Percentiles rank a stretch among this genome's conserved stretches.
phyloP scores from a whole-genome alignment of 2,888 invertebrate genomes.

The Gibbula magus region DNA sequence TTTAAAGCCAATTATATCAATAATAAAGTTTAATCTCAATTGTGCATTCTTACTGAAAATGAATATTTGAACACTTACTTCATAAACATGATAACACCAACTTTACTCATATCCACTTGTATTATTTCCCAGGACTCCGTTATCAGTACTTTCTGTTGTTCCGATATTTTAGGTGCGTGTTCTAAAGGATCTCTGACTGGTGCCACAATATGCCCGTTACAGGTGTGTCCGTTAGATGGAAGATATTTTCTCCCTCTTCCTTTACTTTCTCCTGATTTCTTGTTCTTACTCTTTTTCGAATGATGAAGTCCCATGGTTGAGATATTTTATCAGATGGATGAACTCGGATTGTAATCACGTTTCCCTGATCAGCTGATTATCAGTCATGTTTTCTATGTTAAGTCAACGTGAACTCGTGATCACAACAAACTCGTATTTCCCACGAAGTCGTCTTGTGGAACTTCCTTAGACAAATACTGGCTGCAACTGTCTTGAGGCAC shows the following conservation, averaged over 20 bases:
- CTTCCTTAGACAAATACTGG: neutral
- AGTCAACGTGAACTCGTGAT: no score
- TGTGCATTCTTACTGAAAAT: no score
- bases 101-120: constrained; percentile 54
- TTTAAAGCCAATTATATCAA: no score
- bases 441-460: neutral
- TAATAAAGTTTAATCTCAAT: no score
- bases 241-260: constrained; percentile 10
- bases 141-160: constrained; percentile 51
- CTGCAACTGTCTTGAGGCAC: neutral
- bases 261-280: neutral
- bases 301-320: neutral
- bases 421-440: no score
- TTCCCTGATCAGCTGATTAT: no score
- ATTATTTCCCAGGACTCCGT: constrained; percentile 51
- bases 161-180: constrained; percentile 46
- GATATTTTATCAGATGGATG: neutral
- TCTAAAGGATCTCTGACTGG: neutral
- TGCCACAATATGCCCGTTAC: neutral
- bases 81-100: constrained; percentile 59
- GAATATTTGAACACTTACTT: constrained; percentile 45
- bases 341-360: no score
- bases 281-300: neutral
- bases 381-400: no score
- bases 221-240: neutral